A percentile compares a stretch with the other conserved stretches of the same genome.
Evolutionary conservation across 2,113 vertebrate genomes (phyloP).

Genomic region (Sinocyclocheilus rhinocerous): DNA sequence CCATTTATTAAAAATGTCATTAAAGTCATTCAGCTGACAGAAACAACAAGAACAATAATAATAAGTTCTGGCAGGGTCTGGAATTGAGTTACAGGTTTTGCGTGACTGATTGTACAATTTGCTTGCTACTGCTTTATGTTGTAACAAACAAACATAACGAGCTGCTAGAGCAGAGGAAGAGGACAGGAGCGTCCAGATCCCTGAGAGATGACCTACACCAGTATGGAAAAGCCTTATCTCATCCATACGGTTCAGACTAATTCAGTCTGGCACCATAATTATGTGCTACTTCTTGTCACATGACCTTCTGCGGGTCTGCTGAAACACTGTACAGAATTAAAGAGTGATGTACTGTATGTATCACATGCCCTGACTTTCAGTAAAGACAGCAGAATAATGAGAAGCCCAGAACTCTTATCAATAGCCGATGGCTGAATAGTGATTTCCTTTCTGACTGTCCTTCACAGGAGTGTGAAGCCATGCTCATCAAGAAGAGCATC

Average conservation of each 20-base stretch:
- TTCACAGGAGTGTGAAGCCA: slow-evolving; percentile 27
- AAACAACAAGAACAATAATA: no score
- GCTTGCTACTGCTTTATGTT: background rate
- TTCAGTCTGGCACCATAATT: slow-evolving; percentile 62
- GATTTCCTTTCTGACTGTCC: slow-evolving; percentile 28
- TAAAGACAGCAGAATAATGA: slow-evolving; percentile 43
- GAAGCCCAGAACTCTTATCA: slow-evolving; percentile 54
- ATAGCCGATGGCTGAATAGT: slow-evolving; percentile 37
- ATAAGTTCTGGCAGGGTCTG: no score
- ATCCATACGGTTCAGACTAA: slow-evolving; percentile 37
- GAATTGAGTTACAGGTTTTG: background rate
- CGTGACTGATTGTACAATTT: background rate
- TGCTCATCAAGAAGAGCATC: background rate
- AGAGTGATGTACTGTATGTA: slow-evolving; percentile 37
- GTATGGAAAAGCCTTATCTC: slow-evolving; percentile 40
- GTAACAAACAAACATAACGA: background rate
- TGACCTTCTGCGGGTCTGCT: slow-evolving; percentile 45
- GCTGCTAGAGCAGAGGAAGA: background rate
- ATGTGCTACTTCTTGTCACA: slow-evolving; percentile 61
- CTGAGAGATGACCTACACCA: slow-evolving; percentile 8
- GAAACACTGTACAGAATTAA: slow-evolving; percentile 38
- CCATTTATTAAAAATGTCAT: no score
- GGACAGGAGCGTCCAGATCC: background rate
- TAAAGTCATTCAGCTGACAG: no score
- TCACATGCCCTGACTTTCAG: slow-evolving; percentile 41